These are phyloP conservation scores for Callimorpha dominula DNA, from an alignment of 2,888 invertebrate species.

Conservation along the genomic window DNA sequence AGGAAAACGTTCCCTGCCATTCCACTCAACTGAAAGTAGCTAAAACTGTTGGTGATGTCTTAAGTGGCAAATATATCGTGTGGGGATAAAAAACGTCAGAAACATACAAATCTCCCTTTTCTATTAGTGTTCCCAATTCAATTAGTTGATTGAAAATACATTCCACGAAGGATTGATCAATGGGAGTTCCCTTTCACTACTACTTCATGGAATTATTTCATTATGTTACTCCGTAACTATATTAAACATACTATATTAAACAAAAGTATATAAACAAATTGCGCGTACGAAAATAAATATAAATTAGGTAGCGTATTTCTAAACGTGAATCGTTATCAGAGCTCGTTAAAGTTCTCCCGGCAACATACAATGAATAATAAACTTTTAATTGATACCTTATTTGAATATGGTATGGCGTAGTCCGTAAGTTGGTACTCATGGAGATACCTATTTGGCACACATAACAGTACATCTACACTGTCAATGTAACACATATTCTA, in stretches of 20 bases:
- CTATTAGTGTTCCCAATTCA: background rate
- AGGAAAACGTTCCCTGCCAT: background rate
- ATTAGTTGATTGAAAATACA: background rate
- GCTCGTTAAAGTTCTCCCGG: conserved; percentile 43
- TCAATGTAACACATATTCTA: conserved; percentile 63
- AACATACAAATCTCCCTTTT: background rate
- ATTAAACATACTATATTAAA: conserved; percentile 19
- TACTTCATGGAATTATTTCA: background rate
- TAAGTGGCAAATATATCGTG: background rate
- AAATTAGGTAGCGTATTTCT: conserved; percentile 49
- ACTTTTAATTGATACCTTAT: conserved; percentile 74
- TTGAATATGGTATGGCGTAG: conserved; percentile 55
- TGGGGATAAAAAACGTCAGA: background rate
- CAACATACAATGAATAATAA: conserved; percentile 75
- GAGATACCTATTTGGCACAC: conserved; percentile 67
- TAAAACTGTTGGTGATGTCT: background rate
- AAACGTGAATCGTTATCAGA: conserved; percentile 45
- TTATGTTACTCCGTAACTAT: background rate
- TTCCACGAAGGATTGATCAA: background rate
- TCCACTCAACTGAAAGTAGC: background rate
- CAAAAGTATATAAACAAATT: conserved; percentile 25
- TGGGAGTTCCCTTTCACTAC: background rate
- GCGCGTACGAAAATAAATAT: conserved; percentile 33
- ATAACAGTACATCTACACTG: conserved; percentile 72
- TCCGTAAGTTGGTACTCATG: conserved; percentile 22